phyloP scores from a whole-genome alignment of 1,140 invertebrate genomes.

The Cherax quadricarinatus region DNA sequence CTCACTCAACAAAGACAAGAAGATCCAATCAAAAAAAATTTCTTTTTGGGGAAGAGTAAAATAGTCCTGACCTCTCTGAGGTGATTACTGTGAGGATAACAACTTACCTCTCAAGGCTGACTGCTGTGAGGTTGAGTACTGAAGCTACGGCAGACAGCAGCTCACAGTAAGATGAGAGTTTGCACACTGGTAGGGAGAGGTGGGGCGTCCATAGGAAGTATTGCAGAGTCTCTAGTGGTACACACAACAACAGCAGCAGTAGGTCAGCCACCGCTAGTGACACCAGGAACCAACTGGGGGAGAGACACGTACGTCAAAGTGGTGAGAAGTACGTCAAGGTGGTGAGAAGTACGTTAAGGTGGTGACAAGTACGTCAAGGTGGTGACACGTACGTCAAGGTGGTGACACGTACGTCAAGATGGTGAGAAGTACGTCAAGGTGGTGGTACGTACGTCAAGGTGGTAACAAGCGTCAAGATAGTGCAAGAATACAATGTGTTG shows the following conservation, averaged over 20 bases:
- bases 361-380: too few relatives aligned
- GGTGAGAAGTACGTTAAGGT: too few relatives aligned
- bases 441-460: background rate
- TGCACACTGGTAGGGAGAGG: conserved; percentile 76
- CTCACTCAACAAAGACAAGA: background rate
- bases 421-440: too few relatives aligned
- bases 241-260: conserved; percentile 77
- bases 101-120: conserved; percentile 77
- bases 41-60: too few relatives aligned
- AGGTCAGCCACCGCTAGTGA: conserved; percentile 77
- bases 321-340: too few relatives aligned
- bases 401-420: too few relatives aligned
- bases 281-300: conserved; percentile 75
- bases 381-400: too few relatives aligned
- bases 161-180: conserved; percentile 76
- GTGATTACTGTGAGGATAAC: too few relatives aligned
- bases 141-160: conserved; percentile 77
- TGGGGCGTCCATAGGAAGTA: conserved; percentile 77
- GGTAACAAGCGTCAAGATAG: too few relatives aligned
- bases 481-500: too few relatives aligned
- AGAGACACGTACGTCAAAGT: background rate
- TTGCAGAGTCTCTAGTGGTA: conserved; percentile 77
- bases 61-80: too few relatives aligned
- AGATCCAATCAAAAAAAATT: background rate
- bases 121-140: conserved; percentile 77